Percentiles rank a stretch among this genome's conserved stretches.
phyloP scores from a whole-genome alignment of 2,113 vertebrate species.

The Nanger granti region DNA sequence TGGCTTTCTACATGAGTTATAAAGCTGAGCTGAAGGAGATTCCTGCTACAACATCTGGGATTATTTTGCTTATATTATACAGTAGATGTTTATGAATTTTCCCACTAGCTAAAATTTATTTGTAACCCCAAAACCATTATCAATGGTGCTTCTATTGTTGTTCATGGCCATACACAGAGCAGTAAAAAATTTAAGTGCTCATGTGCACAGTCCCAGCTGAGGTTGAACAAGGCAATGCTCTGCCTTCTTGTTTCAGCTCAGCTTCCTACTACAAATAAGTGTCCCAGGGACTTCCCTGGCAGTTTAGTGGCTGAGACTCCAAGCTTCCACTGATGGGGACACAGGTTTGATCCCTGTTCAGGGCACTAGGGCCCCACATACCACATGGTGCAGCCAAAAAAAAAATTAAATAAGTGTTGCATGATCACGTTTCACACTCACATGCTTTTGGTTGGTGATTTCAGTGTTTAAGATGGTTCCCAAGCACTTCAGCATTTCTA shows the following conservation, averaged over 20 bases:
- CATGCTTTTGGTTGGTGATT: background rate
- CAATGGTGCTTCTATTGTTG: background rate
- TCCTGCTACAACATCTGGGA: background rate
- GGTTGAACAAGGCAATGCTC: background rate
- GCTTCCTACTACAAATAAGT: background rate
- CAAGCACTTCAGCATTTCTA: background rate
- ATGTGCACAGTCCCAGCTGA: background rate
- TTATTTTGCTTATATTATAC: background rate
- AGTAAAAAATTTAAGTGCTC: background rate
- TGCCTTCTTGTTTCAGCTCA: background rate
- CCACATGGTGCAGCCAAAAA: background rate
- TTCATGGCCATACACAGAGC: background rate
- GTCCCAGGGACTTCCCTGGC: background rate
- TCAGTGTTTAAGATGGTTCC: background rate
- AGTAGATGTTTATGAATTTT: background rate
- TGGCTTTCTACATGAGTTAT: background rate
- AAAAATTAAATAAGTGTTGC: background rate
- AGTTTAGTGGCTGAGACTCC: background rate
- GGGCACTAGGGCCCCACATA: background rate
- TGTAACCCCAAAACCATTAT: background rate
- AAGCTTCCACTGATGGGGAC: background rate
- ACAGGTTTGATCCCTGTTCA: background rate
- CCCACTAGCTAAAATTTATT: background rate
- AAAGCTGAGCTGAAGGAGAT: background rate
- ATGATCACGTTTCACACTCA: background rate